Evolutionary conservation across 1,140 invertebrate genomes (phyloP), one percentile per base, ranked within the genome.

Genomic region (Piezodorus guildinii): DNA sequence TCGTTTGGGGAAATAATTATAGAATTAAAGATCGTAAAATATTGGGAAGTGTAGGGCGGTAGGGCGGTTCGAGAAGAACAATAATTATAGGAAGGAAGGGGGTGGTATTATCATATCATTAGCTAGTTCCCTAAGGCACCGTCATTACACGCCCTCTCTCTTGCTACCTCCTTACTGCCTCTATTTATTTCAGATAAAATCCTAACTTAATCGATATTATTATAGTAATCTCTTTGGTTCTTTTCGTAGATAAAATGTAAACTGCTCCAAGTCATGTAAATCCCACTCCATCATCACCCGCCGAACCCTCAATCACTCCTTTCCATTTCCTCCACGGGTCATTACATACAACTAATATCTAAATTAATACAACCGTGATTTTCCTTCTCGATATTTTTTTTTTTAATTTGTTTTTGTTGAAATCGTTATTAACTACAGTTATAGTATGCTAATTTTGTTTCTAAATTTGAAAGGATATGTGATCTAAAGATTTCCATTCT

Each of bases 21-120:
- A n/a, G 46, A 49, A 49, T 49, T 49, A 49, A 21, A 49, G 46
- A 21, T 49, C 46, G 46, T 49, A 49, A 49, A 49, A 49, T 39
- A 39, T 39, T 39, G 34, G 34, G 34, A 39, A 39, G 34, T 39
- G 34, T 39, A 39, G 34, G 34, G 34, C 34, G 34, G 34, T 39
- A 39, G 34, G 34, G 34, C 34, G 4, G 34, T 39, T 10, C 6
- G 34, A 39, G 34, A 1, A 5, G 6, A 10, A 5, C 34, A 39
- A 39, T 39, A 39, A 39, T 39, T 39, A 39, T 39, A 39, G 27
- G 34, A 10, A 10, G 34, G 3, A 6, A 5, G 46, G 10, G 46
- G 46, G 46, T 21, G 46, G 46, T 49, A 17, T 21, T 21, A 49
- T 49, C 46, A 49, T 49, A 49, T 49, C 46, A 49, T 49, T 49